Evolutionary conservation across 2,888 invertebrate genomes (phyloP), one percentile per base, ranked within the genome.

Genomic region (Lasioglossum leucozonium): DNA sequence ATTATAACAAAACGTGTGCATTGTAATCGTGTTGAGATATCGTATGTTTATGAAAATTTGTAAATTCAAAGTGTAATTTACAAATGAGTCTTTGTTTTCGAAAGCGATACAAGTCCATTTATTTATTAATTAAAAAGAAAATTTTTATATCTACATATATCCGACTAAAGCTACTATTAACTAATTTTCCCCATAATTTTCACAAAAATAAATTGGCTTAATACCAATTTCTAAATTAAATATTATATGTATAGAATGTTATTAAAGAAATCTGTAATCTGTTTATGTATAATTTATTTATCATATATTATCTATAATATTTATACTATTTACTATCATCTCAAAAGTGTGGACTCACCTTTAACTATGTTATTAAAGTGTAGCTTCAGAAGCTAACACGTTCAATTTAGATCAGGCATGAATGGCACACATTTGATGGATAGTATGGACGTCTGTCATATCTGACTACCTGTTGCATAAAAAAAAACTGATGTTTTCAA

Each of bases 361-460:
- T 69, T 69, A 69, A 69, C 69, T n/a, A 37, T 40, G n/a, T 69
- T 69, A n/a, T 40, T 69, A 37, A 40, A n/a, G 40, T 69, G 69
- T 8, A 22, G 75, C n/a, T 40, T 75, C 22, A n/a, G 37, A 69
- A 13, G 69, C 40, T 69, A 72, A 67, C 58, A 80, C 69, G 73
- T 62, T 81, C 80, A 78, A 84, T 84, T 80, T 77, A 76, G 40
- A 79, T 79, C 30, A n/a, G 34, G 42, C 22, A 37, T 34, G 65
- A 67, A 67, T 37, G 34, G 10, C 34, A 67, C 34, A 67, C 65
- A 37, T 67, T 67, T 67, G 65, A 37, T 67, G 65, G 65, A 37
- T 67, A 18, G 8, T 16, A 67, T 47, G 40, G 51, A 72, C n/a
- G 40, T 18, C 42, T 77, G 30, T 51, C 4, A 51, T 44, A 4